Evolutionary conservation across 2,797 vertebrate species (phyloP).

Genomic region (Spondyliosoma cantharus): DNA sequence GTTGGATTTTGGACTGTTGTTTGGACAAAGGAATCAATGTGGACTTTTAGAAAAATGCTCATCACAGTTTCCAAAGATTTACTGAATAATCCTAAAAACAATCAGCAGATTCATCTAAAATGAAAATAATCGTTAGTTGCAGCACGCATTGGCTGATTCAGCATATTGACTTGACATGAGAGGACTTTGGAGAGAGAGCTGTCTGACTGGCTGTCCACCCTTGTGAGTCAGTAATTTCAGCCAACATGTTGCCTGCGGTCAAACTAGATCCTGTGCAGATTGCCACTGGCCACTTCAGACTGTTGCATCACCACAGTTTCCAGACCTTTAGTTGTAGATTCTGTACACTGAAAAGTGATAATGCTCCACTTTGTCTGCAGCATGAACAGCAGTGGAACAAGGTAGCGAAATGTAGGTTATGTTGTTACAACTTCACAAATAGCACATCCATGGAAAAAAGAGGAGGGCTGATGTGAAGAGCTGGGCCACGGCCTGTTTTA

Average conservation of each 20-base stretch:
- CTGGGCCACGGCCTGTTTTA: slow-evolving; percentile 58
- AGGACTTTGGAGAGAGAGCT: not conserved
- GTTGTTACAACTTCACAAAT: slow-evolving; percentile 37
- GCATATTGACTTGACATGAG: not conserved
- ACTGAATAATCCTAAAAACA: too few species aligned
- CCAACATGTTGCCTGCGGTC: slow-evolving; percentile 27
- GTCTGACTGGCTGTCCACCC: slow-evolving; percentile 9
- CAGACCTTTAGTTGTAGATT: slow-evolving; percentile 3
- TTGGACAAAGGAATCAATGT: too few species aligned
- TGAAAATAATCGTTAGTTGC: too few species aligned
- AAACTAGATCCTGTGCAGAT: slow-evolving; percentile 24
- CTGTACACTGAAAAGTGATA: not conserved
- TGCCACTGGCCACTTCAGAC: slow-evolving; percentile 20
- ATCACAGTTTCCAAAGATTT: too few species aligned
- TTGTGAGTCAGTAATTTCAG: slow-evolving; percentile 39
- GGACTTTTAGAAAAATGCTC: too few species aligned
- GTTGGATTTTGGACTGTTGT: too few species aligned
- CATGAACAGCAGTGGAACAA: slow-evolving; percentile 21
- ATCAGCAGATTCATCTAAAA: too few species aligned
- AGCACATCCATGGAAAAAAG: slow-evolving; percentile 23
- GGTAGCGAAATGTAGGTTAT: slow-evolving; percentile 21
- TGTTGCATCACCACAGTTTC: slow-evolving; percentile 4
- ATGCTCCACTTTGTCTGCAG: not conserved
- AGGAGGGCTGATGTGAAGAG: slow-evolving; percentile 30
- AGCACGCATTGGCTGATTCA: not conserved